Percentiles rank a stretch among this genome's conserved stretches.
phyloP scores from a whole-genome alignment of 2,888 invertebrate genomes.

The Drosophila multiciliata region DNA sequence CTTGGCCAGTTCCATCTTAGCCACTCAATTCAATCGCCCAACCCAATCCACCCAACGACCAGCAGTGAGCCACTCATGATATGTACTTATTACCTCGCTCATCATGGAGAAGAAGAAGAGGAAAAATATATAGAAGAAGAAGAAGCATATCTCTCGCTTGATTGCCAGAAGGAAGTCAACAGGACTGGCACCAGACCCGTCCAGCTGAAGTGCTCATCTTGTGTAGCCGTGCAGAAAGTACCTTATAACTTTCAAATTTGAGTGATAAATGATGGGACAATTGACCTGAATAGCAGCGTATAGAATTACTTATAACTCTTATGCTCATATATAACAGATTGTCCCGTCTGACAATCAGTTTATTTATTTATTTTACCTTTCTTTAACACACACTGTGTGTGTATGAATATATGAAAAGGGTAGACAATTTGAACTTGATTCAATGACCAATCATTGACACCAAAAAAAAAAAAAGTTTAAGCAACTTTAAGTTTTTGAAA shows the following conservation, averaged over 20 bases:
- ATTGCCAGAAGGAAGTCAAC: neutral
- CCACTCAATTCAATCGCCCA: neutral
- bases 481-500: too few species aligned
- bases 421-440: neutral
- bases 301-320: neutral
- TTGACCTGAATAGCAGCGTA: constrained; percentile 3
- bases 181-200: neutral
- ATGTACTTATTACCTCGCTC: constrained; percentile 15
- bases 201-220: constrained; percentile 8
- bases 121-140: neutral
- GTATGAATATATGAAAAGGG: neutral
- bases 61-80: constrained; percentile 12
- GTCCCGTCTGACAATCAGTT: neutral
- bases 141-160: neutral
- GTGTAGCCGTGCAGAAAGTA: constrained; percentile 11
- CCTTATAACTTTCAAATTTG: constrained; percentile 2
- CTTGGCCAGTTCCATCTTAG: neutral
- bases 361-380: neutral
- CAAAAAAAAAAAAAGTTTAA: too few species aligned
- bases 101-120: neutral
- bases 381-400: neutral
- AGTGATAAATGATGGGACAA: constrained; percentile 10
- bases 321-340: neutral
- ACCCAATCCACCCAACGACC: neutral
- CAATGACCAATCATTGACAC: neutral